A percentile compares a stretch with the other conserved stretches of the same genome.
Evolutionary conservation across 2,113 vertebrate genomes (phyloP).

Genomic region (Rhineura floridana): DNA sequence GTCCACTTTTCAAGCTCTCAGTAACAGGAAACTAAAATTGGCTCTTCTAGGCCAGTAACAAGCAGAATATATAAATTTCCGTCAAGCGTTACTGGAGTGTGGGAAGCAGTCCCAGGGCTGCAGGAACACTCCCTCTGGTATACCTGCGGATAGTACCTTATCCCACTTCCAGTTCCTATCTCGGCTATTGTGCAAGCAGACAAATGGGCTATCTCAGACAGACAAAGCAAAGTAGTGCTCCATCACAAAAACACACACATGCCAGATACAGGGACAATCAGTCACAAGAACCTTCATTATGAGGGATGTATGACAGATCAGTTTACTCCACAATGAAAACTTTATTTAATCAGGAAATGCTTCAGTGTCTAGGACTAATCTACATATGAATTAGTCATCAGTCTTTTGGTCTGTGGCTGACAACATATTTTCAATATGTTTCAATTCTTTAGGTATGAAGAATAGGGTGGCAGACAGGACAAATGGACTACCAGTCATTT

Average conservation of each 20-base stretch:
- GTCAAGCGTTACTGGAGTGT: conserved; percentile 36
- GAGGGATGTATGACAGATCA: background rate
- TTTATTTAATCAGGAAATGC: conserved; percentile 9
- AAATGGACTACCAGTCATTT: background rate
- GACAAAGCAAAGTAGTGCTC: background rate
- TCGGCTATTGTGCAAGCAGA: conserved; percentile 1
- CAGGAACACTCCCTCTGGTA: background rate
- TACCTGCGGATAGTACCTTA: background rate
- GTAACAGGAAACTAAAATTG: conserved; percentile 77
- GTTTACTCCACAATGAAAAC: background rate
- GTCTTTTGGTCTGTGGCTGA: background rate
- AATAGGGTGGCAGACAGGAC: background rate
- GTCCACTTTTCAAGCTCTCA: conserved; percentile 77
- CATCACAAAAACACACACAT: background rate
- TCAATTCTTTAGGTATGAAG: background rate
- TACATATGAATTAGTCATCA: background rate
- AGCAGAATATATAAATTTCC: conserved; percentile 56
- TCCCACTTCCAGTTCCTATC: background rate
- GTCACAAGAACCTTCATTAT: conserved; percentile 3
- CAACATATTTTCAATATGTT: background rate
- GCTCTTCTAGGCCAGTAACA: conserved; percentile 67
- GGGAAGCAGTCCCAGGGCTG: conserved; percentile 19
- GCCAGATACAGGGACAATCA: background rate
- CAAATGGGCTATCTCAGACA: background rate
- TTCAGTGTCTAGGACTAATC: background rate